Percentiles rank a stretch among this genome's conserved stretches.
Conservation (phyloP, 2,888 invertebrate genomes). For the Loripinus fragilis region DNA sequence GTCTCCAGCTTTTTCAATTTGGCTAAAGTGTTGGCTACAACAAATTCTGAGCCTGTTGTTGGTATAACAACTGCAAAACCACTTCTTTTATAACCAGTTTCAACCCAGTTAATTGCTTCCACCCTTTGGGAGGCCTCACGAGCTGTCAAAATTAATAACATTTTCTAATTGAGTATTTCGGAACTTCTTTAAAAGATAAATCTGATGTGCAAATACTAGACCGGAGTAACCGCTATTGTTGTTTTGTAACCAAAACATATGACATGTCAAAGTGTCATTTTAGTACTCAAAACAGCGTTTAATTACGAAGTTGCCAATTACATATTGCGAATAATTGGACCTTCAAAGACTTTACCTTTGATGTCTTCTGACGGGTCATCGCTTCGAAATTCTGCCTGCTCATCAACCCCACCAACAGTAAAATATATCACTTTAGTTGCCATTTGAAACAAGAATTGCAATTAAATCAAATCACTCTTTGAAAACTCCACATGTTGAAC, state of each 20-base stretch:
- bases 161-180: too few species aligned
- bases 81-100: too few species aligned
- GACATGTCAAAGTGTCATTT: not conserved
- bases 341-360: constrained; percentile 70
- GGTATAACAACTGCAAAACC: too few species aligned
- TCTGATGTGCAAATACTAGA: too few species aligned
- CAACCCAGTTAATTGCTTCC: too few species aligned
- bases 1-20: too few species aligned
- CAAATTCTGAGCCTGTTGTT: too few species aligned
- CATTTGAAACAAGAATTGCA: constrained; percentile 62
- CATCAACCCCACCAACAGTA: constrained; percentile 76
- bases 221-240: not conserved
- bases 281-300: not conserved
- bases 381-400: constrained; percentile 80
- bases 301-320: not conserved
- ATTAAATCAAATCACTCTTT: constrained; percentile 3
- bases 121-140: too few species aligned
- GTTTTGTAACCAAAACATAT: not conserved
- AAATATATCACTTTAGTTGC: constrained; percentile 81
- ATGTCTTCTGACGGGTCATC: constrained; percentile 80
- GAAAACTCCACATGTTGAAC: constrained; percentile 22
- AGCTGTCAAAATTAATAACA: not conserved
- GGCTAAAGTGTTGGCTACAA: too few species aligned
- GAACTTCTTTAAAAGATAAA: too few species aligned
- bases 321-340: not conserved